Base-by-base conservation (phyloP, 1,140 invertebrate genomes). In the Frieseomelitta varia region DNA sequence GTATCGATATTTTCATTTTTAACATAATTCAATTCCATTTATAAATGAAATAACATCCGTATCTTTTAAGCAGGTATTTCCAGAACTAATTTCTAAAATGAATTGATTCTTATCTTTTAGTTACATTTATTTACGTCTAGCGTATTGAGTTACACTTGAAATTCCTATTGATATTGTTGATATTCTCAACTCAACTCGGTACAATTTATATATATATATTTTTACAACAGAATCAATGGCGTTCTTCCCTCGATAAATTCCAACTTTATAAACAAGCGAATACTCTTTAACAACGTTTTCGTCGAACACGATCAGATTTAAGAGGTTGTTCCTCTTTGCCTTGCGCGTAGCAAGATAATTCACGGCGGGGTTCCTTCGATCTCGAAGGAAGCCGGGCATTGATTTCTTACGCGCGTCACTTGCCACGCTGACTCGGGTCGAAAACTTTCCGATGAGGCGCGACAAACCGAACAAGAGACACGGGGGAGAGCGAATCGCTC, bases 321-420 rank as follows among this genome's bases (percentile, higher is more conserved):
- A 21, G 19, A 11, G 15, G 27, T 67, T 17, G 30, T 30, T 30
- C 1, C 65, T 3, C 15, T 67, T 67, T 67, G 39, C 3, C 65
- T 3, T 3, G 27, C 8, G 15, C 30, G 65, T 67, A 11, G 8
- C 65, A 27, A 67, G 30, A 67, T 67, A 76, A 76, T 76, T 39
- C 68, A 24, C 55, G 21, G 11, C 14, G 34, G n/a, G 11, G 27
- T 14, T 58, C 4, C 61, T 10, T 19, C 4, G 30, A 55, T 27
- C 6, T 30, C 24, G 3, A 63, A n/a, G 24, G 30, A 81, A 55
- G 27, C 56, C 71, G 8, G 34, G 3, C 83, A 63, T 81, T 73
- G 78, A 73, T 80, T 86, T 89, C 87, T 86, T 88, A 88, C 72
- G 39, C 67, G 83, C 78, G 77, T 83, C 84, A 77, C 67, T 83